Base-by-base conservation (phyloP, 2,113 vertebrate genomes). In the Gallinago undulata region DNA sequence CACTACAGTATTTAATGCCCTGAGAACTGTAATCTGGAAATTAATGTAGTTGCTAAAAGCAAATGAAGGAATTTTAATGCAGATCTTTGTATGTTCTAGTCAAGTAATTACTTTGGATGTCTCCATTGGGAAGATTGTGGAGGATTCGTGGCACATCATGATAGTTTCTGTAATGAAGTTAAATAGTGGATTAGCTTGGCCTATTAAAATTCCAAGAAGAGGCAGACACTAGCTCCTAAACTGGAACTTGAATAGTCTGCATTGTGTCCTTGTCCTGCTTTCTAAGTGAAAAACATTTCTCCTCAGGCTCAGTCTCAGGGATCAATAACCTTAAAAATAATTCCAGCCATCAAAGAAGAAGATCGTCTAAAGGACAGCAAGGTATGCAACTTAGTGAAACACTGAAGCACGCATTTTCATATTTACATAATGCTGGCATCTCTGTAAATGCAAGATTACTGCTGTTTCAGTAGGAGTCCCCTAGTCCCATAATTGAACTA, bases 291-390 rank as follows among this genome's bases (percentile, higher is more conserved):
- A 56, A 15, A 1, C 10, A 4, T 59, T 62, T 91, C 11, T 94
- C 23, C 66, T 66, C 97, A 99, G 99, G 99, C 99, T 22, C 99
- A 99, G 84, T 99, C 99, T 72, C 99, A 99, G 96, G 99, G 99
- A 60, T 99, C 99, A 37, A 99, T 99, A 97, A 99, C 99, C 4
- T 94, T 99, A 93, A 99, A 99, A 97, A 99, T 99, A 77, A 99
- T 99, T 93, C 99, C 99, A 57, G 99, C 99, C 51, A 94, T 99
- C 72, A 98, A 98, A 89, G 99, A 99, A 66, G 99, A 99, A 48
- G 99, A 99, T 97, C 98, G 90, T 14, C 94, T 99, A 25, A 99
- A 98, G 90, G 99, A 99, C 86, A 99, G 98, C 98, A 99, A 98
- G 99, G 99, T 99, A 94, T 28, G 96, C 28, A 57, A 15, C 57